Base-by-base conservation (phyloP, 1,140 invertebrate species). In the Pseudomyrmex gracilis region DNA sequence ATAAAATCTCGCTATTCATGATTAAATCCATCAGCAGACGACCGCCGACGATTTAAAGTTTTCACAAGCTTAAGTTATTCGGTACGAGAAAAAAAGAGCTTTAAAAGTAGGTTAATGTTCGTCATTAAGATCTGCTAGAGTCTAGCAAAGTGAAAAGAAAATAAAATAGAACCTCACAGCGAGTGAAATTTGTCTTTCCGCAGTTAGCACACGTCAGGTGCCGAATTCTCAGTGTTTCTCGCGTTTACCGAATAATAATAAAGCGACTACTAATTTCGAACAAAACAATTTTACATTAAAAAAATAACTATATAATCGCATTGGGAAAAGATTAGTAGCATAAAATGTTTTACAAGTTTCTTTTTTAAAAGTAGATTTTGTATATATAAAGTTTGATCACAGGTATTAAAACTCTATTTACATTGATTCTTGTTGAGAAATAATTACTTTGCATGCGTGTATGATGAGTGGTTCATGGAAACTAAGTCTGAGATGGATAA, bases 81-180 rank as follows among this genome's bases (percentile, higher is more conserved):
- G 49, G 7, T 20, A 60, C 49, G 53, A n/a, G 64, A 70, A 78
- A 84, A 74, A 80, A 63, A 60, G 34, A 71, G 49, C 49, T 82
- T 53, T 17, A 57, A 43, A 84, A 84, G 64, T 84, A 63, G 83
- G 83, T 84, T 84, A 84, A 84, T 77, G 76, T 71, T 84, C 64
- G 34, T 68, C 66, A 84, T 82, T 84, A 68, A 61, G 34, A 51
- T 12, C 20, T 53, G 43, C 47, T 74, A 74, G 57, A 80, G 34
- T 20, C 15, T 43, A 53, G 45, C 34, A 17, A 47, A 83, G 20
- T 2, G 5, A 67, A 49, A 77, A 58, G 24, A 66, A 83, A 49
- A 51, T 76, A 77, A 64, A 43, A 58, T 60, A 47, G 51, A 60
- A 47, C 15, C 17, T 67, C 34, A 22, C 73, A 66, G 66, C n/a